Base-by-base conservation (phyloP, 2,797 vertebrate genomes). In the Eremophila alpestris region DNA sequence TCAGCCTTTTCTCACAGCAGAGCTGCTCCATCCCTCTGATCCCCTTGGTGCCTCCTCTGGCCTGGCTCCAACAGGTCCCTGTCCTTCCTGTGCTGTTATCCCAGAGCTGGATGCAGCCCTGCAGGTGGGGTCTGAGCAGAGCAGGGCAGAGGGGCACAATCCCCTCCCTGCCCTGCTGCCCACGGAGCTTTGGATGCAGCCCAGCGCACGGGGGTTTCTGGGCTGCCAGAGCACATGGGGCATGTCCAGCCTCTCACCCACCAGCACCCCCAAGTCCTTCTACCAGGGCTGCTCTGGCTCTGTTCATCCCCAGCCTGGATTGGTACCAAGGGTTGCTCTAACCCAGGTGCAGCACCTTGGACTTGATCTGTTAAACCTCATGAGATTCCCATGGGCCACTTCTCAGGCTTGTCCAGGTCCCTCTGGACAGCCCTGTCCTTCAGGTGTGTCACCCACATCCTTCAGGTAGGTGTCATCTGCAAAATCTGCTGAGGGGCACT, bases 311-410 rank as follows among this genome's bases (percentile, higher is more conserved):
- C 60, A 46, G 45, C 38, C 60, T 32, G 48, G 30, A 23, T 2
- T 48, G 46, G 4, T 30, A 4, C 8, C 0, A 0, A 6, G 34
- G 7, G 3, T 0, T 59, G 24, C 8, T 4, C 48, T 0, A 0
- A 19, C 4, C 6, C 40, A 60, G 18, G 11, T 23, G 22, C 16
- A 48, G 55, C 15, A 54, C 1, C 30, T 43, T 32, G 26, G 5
- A 27, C 22, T 41, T 20, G 6, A 4, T 27, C 18, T 36, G 13
- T 41, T 9, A 60, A 74, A 67, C 7, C 11, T 45, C 26, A 8
- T 14, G 59, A 60, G 13, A 75, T 14, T 32, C 16, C 41, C 41
- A 23, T 1, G 22, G 30, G 11, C 2, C 22, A 43, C 9, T 1
- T 40, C 21, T 34, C 4, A 27, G 36, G 30, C 11, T 16, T 29